A percentile compares a stretch with the other conserved stretches of the same genome.
These are phyloP conservation scores for Theonella swinhoei DNA, from an alignment of 37 sponge, comb jelly and placozoan species.

Conservation along the genomic window DNA sequence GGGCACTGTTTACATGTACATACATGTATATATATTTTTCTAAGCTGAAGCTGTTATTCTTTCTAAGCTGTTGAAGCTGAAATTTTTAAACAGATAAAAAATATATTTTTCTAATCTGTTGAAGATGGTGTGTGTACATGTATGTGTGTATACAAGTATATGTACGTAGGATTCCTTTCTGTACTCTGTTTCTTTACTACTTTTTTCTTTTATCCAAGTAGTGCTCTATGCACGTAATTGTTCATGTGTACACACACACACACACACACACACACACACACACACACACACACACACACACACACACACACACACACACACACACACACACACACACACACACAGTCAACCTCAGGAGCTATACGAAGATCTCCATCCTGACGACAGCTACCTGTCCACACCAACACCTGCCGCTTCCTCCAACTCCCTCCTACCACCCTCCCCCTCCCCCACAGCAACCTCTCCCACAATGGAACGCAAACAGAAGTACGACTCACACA, in stretches of 20 bases:
- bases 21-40: constrained; percentile 1
- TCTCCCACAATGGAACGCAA: constrained; percentile 21
- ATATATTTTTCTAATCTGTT: no score
- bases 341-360: not conserved
- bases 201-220: not conserved
- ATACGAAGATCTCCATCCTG: not conserved
- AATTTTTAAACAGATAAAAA: no score
- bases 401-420: not conserved
- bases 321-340: no score
- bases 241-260: constrained; percentile 9
- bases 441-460: not conserved
- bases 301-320: constrained; percentile 22
- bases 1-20: not conserved
- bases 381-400: not conserved
- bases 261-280: constrained; percentile 23
- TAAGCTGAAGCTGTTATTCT: not conserved
- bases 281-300: constrained; percentile 22
- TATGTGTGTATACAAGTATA: no score
- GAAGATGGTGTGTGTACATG: no score
- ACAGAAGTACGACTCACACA: constrained; percentile 29
- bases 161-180: no score
- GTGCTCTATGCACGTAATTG: no score
- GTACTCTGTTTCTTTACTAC: not conserved
- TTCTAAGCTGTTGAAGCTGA: no score
- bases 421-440: not conserved